Evolutionary conservation across 2,888 invertebrate genomes (phyloP).

Genomic region (Blera fallax): DNA sequence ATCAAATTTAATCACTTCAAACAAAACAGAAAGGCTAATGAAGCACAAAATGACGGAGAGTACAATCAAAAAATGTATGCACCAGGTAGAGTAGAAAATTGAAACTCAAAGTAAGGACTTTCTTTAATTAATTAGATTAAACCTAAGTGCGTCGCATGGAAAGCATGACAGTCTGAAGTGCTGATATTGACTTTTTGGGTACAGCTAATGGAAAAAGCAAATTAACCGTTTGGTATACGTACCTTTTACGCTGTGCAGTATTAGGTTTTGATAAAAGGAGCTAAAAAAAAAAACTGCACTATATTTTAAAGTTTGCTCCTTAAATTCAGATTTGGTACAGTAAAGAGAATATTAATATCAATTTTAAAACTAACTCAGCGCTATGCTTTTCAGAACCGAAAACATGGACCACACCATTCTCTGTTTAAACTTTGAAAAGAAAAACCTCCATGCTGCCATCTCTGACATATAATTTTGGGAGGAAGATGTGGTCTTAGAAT

Average conservation of each 20-base stretch:
- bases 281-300: not conserved
- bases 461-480: too few relatives aligned
- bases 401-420: too few relatives aligned
- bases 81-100: slow-evolving; percentile 37
- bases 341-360: too few relatives aligned
- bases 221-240: slow-evolving; percentile 1
- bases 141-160: not conserved
- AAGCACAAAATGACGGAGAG: slow-evolving; percentile 23
- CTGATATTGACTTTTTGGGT: not conserved
- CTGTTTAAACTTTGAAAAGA: too few relatives aligned
- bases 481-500: too few relatives aligned
- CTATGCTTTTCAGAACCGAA: too few relatives aligned
- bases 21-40: slow-evolving; percentile 36
- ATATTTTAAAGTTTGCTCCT: too few relatives aligned
- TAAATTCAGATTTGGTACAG: too few relatives aligned
- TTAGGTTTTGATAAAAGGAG: not conserved
- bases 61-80: not conserved
- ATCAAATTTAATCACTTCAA: slow-evolving; percentile 46
- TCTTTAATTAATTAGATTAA: slow-evolving; percentile 57
- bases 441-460: too few relatives aligned
- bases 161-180: not conserved
- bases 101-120: slow-evolving; percentile 51
- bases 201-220: slow-evolving; percentile 3
- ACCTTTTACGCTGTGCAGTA: not conserved
- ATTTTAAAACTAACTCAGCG: too few relatives aligned